Conservation (phyloP, 2,797 vertebrate species). For the Sebastes baramenuke region DNA sequence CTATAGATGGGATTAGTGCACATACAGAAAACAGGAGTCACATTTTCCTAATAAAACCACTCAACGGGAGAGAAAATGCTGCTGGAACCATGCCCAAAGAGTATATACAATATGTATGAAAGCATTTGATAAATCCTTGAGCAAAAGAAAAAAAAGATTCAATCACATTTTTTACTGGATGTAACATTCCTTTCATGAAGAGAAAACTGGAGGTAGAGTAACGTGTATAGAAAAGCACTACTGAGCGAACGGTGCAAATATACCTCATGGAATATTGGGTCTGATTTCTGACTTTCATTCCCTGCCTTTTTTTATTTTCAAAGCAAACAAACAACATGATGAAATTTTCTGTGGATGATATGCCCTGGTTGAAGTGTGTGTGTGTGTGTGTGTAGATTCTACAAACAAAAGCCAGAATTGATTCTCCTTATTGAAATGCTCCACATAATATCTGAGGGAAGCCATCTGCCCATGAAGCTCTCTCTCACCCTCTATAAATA, state of each 20-base stretch:
- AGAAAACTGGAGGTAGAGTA: neutral
- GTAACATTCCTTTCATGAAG: conserved; percentile 24
- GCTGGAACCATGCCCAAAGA: conserved; percentile 25
- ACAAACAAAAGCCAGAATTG: conserved; percentile 66
- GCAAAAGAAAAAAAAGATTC: conserved; percentile 12
- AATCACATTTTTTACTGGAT: conserved; percentile 38
- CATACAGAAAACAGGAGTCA: conserved; percentile 49
- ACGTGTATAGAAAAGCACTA: conserved; percentile 31
- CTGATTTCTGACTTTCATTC: conserved; percentile 35
- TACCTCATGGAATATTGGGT: conserved; percentile 24
- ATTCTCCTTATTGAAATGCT: conserved; percentile 70
- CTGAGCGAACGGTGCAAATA: neutral
- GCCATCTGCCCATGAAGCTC: conserved; percentile 42
- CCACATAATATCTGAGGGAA: conserved; percentile 51
- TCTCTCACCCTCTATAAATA: conserved; percentile 41
- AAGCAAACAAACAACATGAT: conserved; percentile 68
- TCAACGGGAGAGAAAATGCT: conserved; percentile 47
- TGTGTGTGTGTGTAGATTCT: conserved; percentile 24
- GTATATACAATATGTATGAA: conserved; percentile 43
- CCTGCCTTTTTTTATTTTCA: conserved; percentile 20
- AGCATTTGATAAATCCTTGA: conserved; percentile 40
- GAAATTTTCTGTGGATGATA: conserved; percentile 61
- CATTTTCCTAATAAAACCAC: conserved; percentile 65
- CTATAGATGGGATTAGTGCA: conserved; percentile 61
- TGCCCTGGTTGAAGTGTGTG: conserved; percentile 28